These are phyloP conservation scores for Drusus annulatus DNA, from an alignment of 1,140 invertebrate genomes.

Conservation along the genomic window DNA sequence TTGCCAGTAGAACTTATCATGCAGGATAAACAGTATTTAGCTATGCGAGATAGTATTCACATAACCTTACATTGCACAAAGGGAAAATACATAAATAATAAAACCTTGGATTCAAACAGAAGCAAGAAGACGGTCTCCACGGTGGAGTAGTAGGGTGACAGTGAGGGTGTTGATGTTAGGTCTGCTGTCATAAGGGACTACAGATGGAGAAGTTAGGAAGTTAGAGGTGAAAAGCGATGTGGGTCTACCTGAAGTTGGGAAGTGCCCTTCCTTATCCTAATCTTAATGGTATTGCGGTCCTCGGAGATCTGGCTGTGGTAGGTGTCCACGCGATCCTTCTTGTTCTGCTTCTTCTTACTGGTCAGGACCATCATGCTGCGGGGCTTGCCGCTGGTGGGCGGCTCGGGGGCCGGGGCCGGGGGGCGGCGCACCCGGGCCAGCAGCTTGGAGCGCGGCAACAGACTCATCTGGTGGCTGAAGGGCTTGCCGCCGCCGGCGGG, in stretches of 20 bases:
- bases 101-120: too few species aligned
- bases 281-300: constrained; percentile 68
- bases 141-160: too few species aligned
- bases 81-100: not conserved
- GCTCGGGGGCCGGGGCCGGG: constrained; percentile 64
- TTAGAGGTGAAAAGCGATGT: too few species aligned
- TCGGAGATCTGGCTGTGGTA: constrained; percentile 71
- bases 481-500: constrained; percentile 67
- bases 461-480: constrained; percentile 71
- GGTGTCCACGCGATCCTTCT: constrained; percentile 60
- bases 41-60: not conserved
- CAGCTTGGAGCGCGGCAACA: constrained; percentile 69
- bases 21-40: too few species aligned
- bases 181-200: too few species aligned
- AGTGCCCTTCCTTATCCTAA: constrained; percentile 63
- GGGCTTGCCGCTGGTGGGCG: constrained; percentile 70
- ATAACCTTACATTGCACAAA: constrained; percentile 22
- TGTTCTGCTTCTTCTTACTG: constrained; percentile 53
- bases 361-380: constrained; percentile 69
- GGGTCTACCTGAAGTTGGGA: constrained; percentile 30
- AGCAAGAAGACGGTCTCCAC: too few species aligned
- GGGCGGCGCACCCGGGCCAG: constrained; percentile 61
- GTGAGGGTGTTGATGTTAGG: too few species aligned
- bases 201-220: too few species aligned
- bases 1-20: too few species aligned